phyloP scores from a whole-genome alignment of 2,888 invertebrate genomes.

The Cephus nigrinus region DNA sequence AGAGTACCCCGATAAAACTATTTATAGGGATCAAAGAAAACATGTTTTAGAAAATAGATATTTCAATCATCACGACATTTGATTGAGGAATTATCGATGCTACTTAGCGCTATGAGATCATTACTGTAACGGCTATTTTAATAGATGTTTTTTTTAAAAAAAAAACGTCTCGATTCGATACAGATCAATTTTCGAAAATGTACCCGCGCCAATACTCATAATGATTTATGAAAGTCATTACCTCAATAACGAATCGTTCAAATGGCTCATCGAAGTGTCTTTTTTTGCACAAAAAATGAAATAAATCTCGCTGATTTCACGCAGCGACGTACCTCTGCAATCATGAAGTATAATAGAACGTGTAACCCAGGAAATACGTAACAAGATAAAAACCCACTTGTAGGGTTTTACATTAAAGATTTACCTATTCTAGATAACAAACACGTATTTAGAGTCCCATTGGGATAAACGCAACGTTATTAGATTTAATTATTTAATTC shows the following conservation, averaged over 20 bases:
- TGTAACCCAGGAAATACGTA: background rate
- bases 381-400: background rate
- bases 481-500: background rate
- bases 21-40: background rate
- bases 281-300: background rate
- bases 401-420: background rate
- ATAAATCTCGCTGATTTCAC: background rate
- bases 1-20: constrained; percentile 8
- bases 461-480: background rate
- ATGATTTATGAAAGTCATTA: constrained; percentile 3
- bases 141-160: background rate
- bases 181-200: background rate
- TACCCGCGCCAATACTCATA: background rate
- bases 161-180: background rate
- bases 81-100: background rate
- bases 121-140: background rate
- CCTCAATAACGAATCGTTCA: constrained; percentile 12
- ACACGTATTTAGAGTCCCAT: background rate
- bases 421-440: background rate
- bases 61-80: background rate
- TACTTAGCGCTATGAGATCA: background rate
- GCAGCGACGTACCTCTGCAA: background rate
- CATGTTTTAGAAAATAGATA: background rate
- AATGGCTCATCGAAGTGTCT: constrained; percentile 8
- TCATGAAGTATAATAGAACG: background rate